Evolutionary conservation across 2,888 invertebrate genomes (phyloP).

Genomic region (Colletes collaris): DNA sequence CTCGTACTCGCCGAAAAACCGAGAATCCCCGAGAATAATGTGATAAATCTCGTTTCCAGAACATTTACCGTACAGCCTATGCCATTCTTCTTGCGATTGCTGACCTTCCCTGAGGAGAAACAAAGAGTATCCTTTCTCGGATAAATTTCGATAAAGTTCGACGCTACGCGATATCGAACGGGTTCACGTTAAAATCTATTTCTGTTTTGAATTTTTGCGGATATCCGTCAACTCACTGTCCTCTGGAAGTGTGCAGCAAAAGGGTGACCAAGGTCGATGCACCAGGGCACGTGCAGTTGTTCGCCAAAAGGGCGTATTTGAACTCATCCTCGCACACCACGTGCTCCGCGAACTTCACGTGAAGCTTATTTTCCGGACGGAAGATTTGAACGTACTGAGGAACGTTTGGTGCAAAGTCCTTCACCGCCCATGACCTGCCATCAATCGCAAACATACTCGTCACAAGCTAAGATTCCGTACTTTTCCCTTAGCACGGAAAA

Average conservation of each 20-base stretch:
- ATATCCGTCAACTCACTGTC: slow-evolving; percentile 91
- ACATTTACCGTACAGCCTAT: slow-evolving; percentile 98
- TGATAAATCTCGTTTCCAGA: slow-evolving; percentile 99
- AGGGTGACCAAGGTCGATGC: slow-evolving; percentile 98
- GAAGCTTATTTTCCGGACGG: slow-evolving; percentile 98
- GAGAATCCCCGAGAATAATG: slow-evolving; percentile 96
- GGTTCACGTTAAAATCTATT: background rate
- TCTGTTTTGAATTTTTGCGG: background rate
- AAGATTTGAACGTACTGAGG: slow-evolving; percentile 99
- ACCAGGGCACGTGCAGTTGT: slow-evolving; percentile 99
- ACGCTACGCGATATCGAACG: background rate
- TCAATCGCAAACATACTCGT: background rate
- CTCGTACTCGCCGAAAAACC: slow-evolving; percentile 99
- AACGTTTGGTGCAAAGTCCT: slow-evolving; percentile 98
- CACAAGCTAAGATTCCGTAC: background rate
- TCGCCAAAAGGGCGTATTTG: slow-evolving; percentile 98
- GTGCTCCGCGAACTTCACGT: slow-evolving; percentile 99
- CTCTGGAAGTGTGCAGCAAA: slow-evolving; percentile 97
- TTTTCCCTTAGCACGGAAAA: too few species aligned
- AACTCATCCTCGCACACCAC: slow-evolving; percentile 99
- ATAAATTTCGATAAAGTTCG: background rate
- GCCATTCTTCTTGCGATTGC: slow-evolving; percentile 98
- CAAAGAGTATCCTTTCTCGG: background rate
- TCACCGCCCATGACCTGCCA: slow-evolving; percentile 97
- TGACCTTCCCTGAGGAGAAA: slow-evolving; percentile 91